These are phyloP conservation scores for Dicaeum eximium DNA, from an alignment of 2,113 vertebrate species.

Conservation along the genomic window DNA sequence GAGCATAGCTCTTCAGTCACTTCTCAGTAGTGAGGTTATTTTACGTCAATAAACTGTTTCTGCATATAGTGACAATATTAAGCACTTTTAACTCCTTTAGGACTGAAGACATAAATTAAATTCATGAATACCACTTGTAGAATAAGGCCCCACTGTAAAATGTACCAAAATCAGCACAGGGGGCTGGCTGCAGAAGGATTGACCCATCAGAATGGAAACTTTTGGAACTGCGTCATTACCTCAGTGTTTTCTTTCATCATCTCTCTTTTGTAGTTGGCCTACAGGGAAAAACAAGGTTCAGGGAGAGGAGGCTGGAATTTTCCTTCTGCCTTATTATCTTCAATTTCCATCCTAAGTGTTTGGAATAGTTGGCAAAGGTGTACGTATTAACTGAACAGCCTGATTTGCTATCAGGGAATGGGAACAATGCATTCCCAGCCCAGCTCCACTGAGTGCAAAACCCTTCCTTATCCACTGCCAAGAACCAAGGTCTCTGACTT, in stretches of 20 bases:
- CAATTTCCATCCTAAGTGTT: not conserved
- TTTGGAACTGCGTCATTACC: not conserved
- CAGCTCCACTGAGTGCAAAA: not conserved
- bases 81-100: not conserved
- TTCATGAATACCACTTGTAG: not conserved
- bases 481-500: not conserved
- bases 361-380: not conserved
- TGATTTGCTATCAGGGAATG: not conserved
- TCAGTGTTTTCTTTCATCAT: not conserved
- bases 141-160: not conserved
- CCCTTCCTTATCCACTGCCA: not conserved
- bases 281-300: not conserved
- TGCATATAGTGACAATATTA: not conserved
- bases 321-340: not conserved
- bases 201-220: not conserved
- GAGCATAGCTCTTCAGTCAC: not conserved
- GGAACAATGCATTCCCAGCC: not conserved
- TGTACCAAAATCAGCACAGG: not conserved
- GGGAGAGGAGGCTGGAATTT: not conserved
- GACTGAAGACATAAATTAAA: not conserved
- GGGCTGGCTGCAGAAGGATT: not conserved
- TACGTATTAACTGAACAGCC: not conserved
- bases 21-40: not conserved
- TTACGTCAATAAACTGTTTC: not conserved
- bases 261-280: not conserved